These are phyloP conservation scores for Brenthis hecate DNA, from an alignment of 2,888 invertebrate genomes.

Conservation along the genomic window DNA sequence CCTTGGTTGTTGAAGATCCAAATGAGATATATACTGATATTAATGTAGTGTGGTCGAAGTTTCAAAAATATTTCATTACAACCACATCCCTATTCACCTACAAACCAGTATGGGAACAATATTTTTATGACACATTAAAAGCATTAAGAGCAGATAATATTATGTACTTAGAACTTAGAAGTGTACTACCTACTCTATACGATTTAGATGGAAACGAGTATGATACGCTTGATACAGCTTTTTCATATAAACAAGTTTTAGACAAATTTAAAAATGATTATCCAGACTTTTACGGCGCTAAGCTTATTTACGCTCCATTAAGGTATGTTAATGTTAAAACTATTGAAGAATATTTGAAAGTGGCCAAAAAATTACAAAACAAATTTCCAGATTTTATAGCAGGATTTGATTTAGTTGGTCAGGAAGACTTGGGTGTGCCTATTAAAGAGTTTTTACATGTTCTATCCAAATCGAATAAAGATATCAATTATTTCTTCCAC, in stretches of 20 bases:
- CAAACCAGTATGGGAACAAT: constrained; percentile 85
- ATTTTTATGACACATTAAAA: constrained; percentile 84
- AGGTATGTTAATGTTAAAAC: constrained; percentile 68
- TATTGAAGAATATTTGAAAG: constrained; percentile 73
- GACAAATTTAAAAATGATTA: constrained; percentile 82
- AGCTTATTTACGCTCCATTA: constrained; percentile 86
- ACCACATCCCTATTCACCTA: constrained; percentile 81
- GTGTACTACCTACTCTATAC: constrained; percentile 84
- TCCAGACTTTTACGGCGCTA: constrained; percentile 86
- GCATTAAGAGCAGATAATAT: constrained; percentile 86
- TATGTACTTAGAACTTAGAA: constrained; percentile 86
- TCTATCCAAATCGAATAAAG: constrained; percentile 70
- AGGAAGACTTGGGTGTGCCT: constrained; percentile 88
- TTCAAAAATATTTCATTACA: constrained; percentile 79
- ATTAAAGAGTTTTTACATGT: constrained; percentile 82
- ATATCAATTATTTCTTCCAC: constrained; percentile 87
- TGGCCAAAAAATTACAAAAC: constrained; percentile 67
- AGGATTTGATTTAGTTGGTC: constrained; percentile 92
- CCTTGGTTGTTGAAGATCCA: constrained; percentile 78
- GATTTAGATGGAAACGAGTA: constrained; percentile 84
- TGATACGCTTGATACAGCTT: constrained; percentile 77
- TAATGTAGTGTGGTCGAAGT: constrained; percentile 83
- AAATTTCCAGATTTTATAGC: constrained; percentile 86
- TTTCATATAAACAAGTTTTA: constrained; percentile 79
- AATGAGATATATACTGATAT: constrained; percentile 74